Evolutionary conservation across 2,113 vertebrate species (phyloP).

Genomic region (Numenius arquata): DNA sequence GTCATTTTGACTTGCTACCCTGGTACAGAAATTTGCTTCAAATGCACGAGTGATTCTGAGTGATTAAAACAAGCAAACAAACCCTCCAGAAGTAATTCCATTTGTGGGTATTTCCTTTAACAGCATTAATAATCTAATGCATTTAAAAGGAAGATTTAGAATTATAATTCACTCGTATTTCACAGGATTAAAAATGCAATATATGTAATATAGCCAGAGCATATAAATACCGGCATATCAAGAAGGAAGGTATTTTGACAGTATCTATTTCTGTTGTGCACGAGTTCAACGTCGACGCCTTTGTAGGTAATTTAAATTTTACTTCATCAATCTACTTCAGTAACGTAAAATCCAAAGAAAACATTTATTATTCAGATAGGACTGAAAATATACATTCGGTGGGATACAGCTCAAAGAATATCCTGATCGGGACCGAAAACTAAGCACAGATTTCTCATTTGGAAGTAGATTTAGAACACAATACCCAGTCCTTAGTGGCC

Average conservation of each 20-base stretch:
- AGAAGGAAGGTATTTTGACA: background rate
- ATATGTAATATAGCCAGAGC: background rate
- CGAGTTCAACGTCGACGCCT: background rate
- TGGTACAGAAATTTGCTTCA: background rate
- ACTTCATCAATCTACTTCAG: background rate
- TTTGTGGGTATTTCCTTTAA: constrained; percentile 56
- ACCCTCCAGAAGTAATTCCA: constrained; percentile 48
- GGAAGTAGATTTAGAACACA: background rate
- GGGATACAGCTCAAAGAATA: background rate
- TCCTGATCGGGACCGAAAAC: background rate
- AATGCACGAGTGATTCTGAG: background rate
- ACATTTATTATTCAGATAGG: background rate
- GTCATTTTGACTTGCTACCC: background rate
- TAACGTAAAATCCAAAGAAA: background rate
- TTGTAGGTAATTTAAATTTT: background rate
- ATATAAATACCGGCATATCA: background rate
- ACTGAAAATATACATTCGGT: background rate
- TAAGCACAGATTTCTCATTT: background rate
- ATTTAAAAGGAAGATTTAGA: constrained; percentile 53
- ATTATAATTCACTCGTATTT: constrained; percentile 34
- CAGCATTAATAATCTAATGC: constrained; percentile 52
- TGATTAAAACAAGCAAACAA: constrained; percentile 39
- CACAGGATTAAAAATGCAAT: constrained; percentile 50
- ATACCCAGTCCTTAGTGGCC: background rate
- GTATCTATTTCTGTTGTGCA: background rate